Base-by-base conservation (phyloP, 2,888 invertebrate genomes). In the Parelbella ahira region DNA sequence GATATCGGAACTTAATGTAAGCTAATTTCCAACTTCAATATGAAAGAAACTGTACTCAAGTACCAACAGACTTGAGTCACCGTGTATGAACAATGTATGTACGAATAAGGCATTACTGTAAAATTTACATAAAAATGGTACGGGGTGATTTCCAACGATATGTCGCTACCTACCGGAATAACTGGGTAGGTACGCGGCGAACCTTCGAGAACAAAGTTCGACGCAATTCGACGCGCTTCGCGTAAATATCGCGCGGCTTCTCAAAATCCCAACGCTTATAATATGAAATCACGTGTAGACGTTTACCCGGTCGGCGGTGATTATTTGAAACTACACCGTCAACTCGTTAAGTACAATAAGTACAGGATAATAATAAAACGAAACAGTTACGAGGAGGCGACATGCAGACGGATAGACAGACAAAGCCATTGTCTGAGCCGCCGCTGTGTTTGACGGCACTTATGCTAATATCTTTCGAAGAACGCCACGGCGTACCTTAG, bases 391-490 rank as follows among this genome's bases (percentile, higher is more conserved):
- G n/a, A 63, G 60, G 53, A 56, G 67, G 70, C 73, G 73, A 73
- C 76, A 62, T 54, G 60, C 63, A 62, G 72, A 71, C 72, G 62
- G 63, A 74, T 65, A 67, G 68, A 70, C 75, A 70, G 76, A 83
- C 84, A 84, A 86, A 83, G 84, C 69, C 79, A 82, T 87, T 87
- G 86, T 86, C 69, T 77, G 58, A 2, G 15, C 4, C 3, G 2
- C 59, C 63, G 58, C 69, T 67, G 69, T 65, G 71, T 80, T 76
- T 71, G 76, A 70, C 75, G 72, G 76, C 68, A 71, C 71, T 78
- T 84, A 84, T 84, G 86, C 74, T 75, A 82, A 87, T 84, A 77
- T 77, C 79, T 79, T 78, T 82, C 73, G 72, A 82, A 68, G 68
- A 62, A 64, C 66, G 63, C 63, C 61, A 57, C 63, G 63, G 60